Conservation (phyloP, 2,113 vertebrate species). For the Lagopus muta region DNA sequence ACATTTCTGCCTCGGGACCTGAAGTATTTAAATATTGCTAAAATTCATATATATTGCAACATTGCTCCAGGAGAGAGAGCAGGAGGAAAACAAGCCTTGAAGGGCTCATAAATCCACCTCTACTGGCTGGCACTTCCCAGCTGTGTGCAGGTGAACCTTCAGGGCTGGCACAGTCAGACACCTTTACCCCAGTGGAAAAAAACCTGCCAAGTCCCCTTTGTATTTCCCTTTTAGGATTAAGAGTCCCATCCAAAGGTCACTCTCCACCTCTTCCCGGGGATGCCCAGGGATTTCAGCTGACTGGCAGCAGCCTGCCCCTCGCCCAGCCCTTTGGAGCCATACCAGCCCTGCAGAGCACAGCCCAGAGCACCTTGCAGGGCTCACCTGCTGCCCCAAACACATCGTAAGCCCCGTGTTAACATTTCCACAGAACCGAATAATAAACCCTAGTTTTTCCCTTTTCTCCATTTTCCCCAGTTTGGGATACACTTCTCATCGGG, state of each 20-base stretch:
- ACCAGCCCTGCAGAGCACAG: not conserved
- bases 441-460: not conserved
- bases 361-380: not conserved
- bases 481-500: not conserved
- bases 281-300: not conserved
- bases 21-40: slow-evolving; percentile 28
- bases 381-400: fast-evolving
- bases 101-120: not conserved
- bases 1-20: slow-evolving; percentile 20
- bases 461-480: not conserved
- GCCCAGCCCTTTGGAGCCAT: not conserved
- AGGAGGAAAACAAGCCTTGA: not conserved
- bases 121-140: not conserved
- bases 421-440: not conserved
- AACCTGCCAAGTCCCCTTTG: not conserved
- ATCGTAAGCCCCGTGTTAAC: not conserved
- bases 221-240: not conserved
- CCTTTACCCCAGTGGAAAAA: not conserved
- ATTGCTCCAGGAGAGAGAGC: not conserved
- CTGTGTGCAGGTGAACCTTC: slow-evolving; percentile 1
- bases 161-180: not conserved
- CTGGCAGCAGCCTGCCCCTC: not conserved
- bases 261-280: not conserved
- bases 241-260: not conserved
- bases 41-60: slow-evolving; percentile 11